Evolutionary conservation across 2,113 vertebrate genomes (phyloP), one percentile per base, ranked within the genome.

Genomic region (Vombatus ursinus): DNA sequence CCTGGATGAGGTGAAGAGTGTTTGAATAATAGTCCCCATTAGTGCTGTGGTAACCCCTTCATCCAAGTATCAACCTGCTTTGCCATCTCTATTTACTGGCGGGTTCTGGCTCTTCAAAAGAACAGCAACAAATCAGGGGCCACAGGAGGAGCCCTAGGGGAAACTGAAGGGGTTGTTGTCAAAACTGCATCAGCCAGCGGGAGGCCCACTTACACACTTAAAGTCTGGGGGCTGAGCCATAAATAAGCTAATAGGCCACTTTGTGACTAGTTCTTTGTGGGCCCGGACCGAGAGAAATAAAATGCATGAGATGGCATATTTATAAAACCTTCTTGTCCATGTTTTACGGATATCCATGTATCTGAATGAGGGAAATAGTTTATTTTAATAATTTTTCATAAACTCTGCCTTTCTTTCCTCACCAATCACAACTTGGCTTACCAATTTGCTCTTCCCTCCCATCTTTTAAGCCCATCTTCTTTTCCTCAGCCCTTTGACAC

Each of bases 21-120:
- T 50, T 84, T 19, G 25, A 9, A 5, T 51, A 0, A 10, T 0
- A 0, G 3, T 25, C 37, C 2, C 12, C n/a, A 77, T 89, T 3
- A 0, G 49, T 3, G 2, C 6, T 2, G 57, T 37, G 12, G 47
- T 47, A 7, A 26, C 22, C 23, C 57, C 68, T 28, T 24, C 0
- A 19, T 28, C n/a, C 54, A 31, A 6, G 11, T 7, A 50, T 22
- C 47, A 44, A 50, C 52, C 91, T 25, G 22, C 11, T 26, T 50
- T 0, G 1, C 31, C 8, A 0, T 14, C 9, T 52, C 37, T 84
- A 19, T 3, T 52, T 3, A 0, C 48, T 31, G 48, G 11, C 19
- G 3, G 50, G 0, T 16, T 54, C 48, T 0, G 11, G 10, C 61
- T 68, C 31, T 54, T 89, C 48, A 84, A 84, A n/a, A 84, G n/a